These are phyloP conservation scores for Numenius phaeopus DNA, from an alignment of 2,797 vertebrate genomes.

Conservation along the genomic window DNA sequence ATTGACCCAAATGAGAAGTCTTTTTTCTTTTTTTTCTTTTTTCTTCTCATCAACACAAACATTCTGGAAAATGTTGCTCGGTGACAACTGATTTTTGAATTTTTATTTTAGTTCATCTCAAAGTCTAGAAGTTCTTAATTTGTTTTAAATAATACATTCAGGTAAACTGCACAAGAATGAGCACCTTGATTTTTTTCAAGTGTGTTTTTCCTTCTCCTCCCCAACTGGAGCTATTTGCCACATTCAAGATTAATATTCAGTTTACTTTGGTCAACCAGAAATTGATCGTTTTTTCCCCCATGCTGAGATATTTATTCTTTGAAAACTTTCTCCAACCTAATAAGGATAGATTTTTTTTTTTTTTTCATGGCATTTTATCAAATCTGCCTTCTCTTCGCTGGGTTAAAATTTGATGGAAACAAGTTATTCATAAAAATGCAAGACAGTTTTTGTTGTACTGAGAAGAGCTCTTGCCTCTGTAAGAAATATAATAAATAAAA, in stretches of 20 bases:
- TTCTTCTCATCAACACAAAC: neutral
- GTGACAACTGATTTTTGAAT: neutral
- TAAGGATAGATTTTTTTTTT: constrained; percentile 41
- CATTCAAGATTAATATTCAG: neutral
- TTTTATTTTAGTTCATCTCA: neutral
- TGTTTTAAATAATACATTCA: neutral
- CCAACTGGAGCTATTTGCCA: neutral
- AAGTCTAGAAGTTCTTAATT: neutral
- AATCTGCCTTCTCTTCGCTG: neutral
- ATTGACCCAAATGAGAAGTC: neutral
- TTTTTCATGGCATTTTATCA: neutral
- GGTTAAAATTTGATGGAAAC: neutral
- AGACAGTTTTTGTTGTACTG: neutral
- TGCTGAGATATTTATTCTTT: neutral
- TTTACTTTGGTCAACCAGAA: constrained; percentile 11
- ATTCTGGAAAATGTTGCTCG: neutral
- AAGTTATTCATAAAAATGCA: neutral
- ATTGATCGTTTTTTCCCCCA: neutral
- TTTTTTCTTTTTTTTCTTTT: neutral
- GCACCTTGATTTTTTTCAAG: neutral
- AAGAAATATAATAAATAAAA: neutral
- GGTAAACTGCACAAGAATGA: neutral
- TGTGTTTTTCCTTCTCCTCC: neutral
- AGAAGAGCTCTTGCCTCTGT: neutral
- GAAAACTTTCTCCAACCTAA: constrained; percentile 28